Percentiles rank a stretch among this genome's conserved stretches.
These are phyloP conservation scores for Phalanger gymnotis DNA, from an alignment of 2,797 vertebrate species.

Conservation along the genomic window DNA sequence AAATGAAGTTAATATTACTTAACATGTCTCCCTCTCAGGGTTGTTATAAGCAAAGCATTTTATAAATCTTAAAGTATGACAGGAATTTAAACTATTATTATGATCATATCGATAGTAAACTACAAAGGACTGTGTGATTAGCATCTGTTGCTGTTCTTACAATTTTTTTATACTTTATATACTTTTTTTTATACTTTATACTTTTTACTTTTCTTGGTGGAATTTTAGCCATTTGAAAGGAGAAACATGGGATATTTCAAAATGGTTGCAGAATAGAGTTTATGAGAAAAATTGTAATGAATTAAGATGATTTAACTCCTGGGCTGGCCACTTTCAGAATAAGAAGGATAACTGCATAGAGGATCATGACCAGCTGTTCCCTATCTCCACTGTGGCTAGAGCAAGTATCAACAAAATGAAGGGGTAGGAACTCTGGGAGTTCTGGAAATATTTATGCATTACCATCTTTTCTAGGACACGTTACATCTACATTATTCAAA, in stretches of 20 bases:
- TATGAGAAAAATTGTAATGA: background rate
- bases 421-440: background rate
- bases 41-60: background rate
- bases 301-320: background rate
- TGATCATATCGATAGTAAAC: background rate
- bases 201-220: background rate
- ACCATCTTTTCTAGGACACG: background rate
- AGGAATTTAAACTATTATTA: background rate
- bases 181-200: too few relatives aligned
- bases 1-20: background rate
- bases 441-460: background rate
- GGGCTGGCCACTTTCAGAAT: background rate
- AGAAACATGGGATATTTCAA: background rate
- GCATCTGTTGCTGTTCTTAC: background rate
- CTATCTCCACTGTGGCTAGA: background rate
- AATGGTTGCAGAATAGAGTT: background rate
- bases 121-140: background rate
- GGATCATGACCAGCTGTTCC: background rate
- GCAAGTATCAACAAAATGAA: background rate
- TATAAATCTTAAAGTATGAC: background rate
- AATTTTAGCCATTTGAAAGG: background rate
- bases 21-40: background rate
- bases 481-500: background rate
- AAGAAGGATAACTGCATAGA: background rate
- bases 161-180: background rate